A percentile compares a stretch with the other conserved stretches of the same genome.
Conservation (phyloP, 2,888 invertebrate genomes). For the Leucozona laternaria region DNA sequence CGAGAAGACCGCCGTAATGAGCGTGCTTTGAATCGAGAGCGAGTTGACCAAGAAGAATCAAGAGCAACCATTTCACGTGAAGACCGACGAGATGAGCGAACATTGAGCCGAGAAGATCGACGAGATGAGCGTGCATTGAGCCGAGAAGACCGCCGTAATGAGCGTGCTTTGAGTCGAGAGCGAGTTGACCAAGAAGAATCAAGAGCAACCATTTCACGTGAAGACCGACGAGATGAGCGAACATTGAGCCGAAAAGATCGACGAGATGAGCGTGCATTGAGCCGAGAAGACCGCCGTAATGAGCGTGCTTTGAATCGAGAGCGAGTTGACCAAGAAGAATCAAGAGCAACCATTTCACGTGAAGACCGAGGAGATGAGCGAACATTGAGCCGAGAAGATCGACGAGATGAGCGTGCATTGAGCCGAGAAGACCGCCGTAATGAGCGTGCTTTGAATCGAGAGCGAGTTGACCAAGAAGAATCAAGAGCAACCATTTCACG, state of each 20-base stretch:
- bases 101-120: neutral
- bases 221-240: neutral
- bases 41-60: neutral
- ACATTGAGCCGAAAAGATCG: neutral
- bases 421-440: neutral
- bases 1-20: neutral
- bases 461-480: too few species aligned
- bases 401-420: neutral
- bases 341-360: neutral
- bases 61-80: neutral
- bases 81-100: neutral
- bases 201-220: neutral
- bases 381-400: neutral
- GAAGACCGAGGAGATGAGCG: neutral
- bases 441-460: too few species aligned
- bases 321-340: too few species aligned
- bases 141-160: slow-evolving; percentile 1
- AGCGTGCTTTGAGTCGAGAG: neutral
- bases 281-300: neutral
- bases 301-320: too few species aligned
- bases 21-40: neutral
- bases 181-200: slow-evolving; percentile 9
- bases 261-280: neutral
- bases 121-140: neutral
- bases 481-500: too few species aligned